Evolutionary conservation across 1,140 invertebrate species (phyloP), one percentile per base, ranked within the genome.

Genomic region (Formica selysi): DNA sequence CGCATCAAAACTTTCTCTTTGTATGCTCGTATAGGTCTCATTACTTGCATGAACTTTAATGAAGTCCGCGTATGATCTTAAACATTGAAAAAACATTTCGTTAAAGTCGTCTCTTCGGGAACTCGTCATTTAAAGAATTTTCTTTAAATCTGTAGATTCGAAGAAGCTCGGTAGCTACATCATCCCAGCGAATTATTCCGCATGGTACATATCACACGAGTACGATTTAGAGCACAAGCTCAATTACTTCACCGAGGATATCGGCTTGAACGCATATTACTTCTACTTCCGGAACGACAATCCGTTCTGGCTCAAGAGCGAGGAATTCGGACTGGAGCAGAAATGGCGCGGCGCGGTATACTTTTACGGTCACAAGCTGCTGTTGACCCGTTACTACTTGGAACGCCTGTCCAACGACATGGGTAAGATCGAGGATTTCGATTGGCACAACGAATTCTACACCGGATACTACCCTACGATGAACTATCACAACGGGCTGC

Each of bases 161-260:
- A 62, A 78, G 10, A 81, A 76, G 6, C 26, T 38, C 22, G 70
- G 22, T 48, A 85, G 61, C 36, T 76, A 93, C 67, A 86, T 91
- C 83, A 95, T 96, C 70, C 95, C 93, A 81, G 94, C 94, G 78
- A 97, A 95, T 91, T 96, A 95, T 87, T 96, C 94, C 8, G 96
- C 96, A 84, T 94, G 94, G 87, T 94, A 96, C 51, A 90, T 95
- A 1, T 91, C 92, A 16, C 90, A 92, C 26, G 94, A 95, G 5
- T 94, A 94, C 22, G 95, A 95, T 54, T 61, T 94, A 22, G 96
- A 96, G 54, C 94, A 95, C 79, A 92, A 93, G 13, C 80, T 97
- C 36, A 95, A 96, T 81, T 97, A 97, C 89, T 97, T 97, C 91
- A 96, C 96, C 32, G 97, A 97, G 93, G 97, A 97, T 90, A 95